Conservation (phyloP, 53 echinoderm and acorn worm genomes). For the Holothuria leucospilota region DNA sequence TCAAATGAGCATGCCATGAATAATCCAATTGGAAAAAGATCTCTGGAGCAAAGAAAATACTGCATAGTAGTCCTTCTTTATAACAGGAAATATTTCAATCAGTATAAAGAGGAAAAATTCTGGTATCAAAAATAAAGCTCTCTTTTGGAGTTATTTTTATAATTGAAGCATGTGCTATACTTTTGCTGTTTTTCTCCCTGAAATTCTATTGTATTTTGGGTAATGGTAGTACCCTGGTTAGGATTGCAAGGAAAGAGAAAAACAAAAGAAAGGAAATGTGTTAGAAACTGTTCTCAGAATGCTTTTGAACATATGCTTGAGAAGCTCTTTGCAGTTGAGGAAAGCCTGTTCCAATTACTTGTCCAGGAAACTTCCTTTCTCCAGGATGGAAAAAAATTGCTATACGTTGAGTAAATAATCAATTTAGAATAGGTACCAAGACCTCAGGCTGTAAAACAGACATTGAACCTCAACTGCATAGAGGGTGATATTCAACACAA, state of each 20-base stretch:
- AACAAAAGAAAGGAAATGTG: conserved; percentile 37
- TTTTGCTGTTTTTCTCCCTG: conserved; percentile 45
- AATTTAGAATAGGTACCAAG: too few species aligned
- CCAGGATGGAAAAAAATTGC: too few species aligned
- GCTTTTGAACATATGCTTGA: too few species aligned
- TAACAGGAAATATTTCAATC: conserved; percentile 40
- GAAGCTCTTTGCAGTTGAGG: too few species aligned
- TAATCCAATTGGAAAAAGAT: not conserved
- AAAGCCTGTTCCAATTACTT: too few species aligned
- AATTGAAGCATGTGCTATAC: conserved; percentile 43
- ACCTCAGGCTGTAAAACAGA: too few species aligned
- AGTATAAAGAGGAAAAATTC: conserved; percentile 33
- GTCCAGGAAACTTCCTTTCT: too few species aligned
- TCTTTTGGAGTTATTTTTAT: conserved; percentile 33
- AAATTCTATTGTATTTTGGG: conserved; percentile 43
- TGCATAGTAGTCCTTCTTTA: conserved; percentile 40
- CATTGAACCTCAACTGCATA: too few species aligned
- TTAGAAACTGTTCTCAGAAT: conserved; percentile 16
- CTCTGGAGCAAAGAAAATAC: conserved; percentile 32
- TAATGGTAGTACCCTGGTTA: conserved; percentile 40
- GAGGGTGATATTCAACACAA: too few species aligned
- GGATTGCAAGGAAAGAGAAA: conserved; percentile 18
- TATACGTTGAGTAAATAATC: too few species aligned
- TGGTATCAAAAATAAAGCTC: conserved; percentile 41
- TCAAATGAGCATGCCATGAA: conserved; percentile 24